Evolutionary conservation across 2,888 invertebrate genomes (phyloP), one percentile per base, ranked within the genome.

Genomic region (Hypercompe scribonia): DNA sequence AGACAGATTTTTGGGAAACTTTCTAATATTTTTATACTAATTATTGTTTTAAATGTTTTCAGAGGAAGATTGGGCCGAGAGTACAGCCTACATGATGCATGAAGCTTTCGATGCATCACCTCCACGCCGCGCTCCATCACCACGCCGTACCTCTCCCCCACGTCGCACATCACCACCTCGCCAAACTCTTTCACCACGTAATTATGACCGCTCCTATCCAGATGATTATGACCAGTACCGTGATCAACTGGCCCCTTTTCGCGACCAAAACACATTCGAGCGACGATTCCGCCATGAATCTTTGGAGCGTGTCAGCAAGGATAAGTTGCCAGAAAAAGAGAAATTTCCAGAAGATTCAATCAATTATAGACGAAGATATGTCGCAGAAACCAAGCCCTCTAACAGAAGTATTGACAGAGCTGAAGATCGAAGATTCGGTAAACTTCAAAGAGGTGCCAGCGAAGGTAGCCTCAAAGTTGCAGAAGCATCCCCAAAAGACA

Each of bases 11-110:
- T 24, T 50, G 21, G 13, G 58, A 15, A 28, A 7, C 15, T 31
- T 28, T 28, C 28, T 24, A 28, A 70, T 42, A 18, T 8, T 1
- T 28, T 21, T 58, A 65, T 50, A 50, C 18, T 24, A 11, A 71
- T 58, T 24, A 58, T 21, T 42, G 31, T 63, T 79, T 80, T 86
- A 81, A 86, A 79, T 81, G 68, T 63, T 87, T 97, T 15, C 96
- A 98, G 97, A 97, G 93, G 97, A 98, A 86, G 97, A 98, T 88
- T 97, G 97, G 97, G 97, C 96, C 67, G 96, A 96, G 78, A 96
- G 97, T 81, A 96, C 96, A 31, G 96, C 96, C 18, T 97, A 97
- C 88, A 93, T 97, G 91, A 97, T 97, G 96, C 96, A 96, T 84
- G 96, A 96, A 80, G 95, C 96, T 0, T 95, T 96, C 83, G 96